Conservation (phyloP, 1,140 invertebrate species). For the Zaprionus camerounensis region DNA sequence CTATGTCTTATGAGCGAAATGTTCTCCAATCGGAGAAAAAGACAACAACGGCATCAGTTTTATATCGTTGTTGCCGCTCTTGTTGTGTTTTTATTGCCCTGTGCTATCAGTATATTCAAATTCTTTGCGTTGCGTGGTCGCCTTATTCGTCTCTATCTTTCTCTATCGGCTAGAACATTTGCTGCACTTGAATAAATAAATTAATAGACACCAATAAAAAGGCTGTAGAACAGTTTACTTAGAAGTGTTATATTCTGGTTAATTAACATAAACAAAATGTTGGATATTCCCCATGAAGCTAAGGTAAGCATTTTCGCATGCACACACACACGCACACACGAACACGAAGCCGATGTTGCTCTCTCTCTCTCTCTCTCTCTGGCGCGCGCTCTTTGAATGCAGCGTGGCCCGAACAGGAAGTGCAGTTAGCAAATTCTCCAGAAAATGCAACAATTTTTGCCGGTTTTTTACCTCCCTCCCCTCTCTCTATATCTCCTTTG, state of each 20-base stretch:
- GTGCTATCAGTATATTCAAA: slow-evolving; percentile 41
- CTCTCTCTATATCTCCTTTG: slow-evolving; percentile 18
- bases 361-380: slow-evolving; percentile 15
- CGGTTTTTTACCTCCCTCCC: slow-evolving; percentile 26
- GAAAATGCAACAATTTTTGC: slow-evolving; percentile 58
- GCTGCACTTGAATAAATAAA: slow-evolving; percentile 2
- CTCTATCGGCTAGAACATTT: slow-evolving; percentile 1
- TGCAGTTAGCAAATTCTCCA: slow-evolving; percentile 49
- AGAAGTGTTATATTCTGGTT: slow-evolving; percentile 2
- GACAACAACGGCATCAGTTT: slow-evolving; percentile 37
- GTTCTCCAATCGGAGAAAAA: slow-evolving; percentile 41
- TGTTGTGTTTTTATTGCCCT: slow-evolving; percentile 46
- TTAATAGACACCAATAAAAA: slow-evolving; percentile 17
- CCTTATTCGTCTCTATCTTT: slow-evolving; percentile 1
- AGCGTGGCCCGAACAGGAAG: slow-evolving; percentile 4
- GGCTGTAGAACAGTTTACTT: slow-evolving; percentile 3
- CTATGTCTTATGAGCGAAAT: slow-evolving; percentile 23
- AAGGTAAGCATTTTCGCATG: slow-evolving; percentile 60
- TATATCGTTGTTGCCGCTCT: slow-evolving; percentile 61
- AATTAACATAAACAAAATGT: slow-evolving; percentile 60
- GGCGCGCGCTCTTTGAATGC: slow-evolving; percentile 18
- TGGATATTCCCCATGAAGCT: slow-evolving; percentile 79
- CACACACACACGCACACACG: background rate
- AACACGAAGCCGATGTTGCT: background rate
- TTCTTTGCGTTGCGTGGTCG: slow-evolving; percentile 45